Base-by-base conservation (phyloP, 1,140 invertebrate species). In the Agrypnia vestita region DNA sequence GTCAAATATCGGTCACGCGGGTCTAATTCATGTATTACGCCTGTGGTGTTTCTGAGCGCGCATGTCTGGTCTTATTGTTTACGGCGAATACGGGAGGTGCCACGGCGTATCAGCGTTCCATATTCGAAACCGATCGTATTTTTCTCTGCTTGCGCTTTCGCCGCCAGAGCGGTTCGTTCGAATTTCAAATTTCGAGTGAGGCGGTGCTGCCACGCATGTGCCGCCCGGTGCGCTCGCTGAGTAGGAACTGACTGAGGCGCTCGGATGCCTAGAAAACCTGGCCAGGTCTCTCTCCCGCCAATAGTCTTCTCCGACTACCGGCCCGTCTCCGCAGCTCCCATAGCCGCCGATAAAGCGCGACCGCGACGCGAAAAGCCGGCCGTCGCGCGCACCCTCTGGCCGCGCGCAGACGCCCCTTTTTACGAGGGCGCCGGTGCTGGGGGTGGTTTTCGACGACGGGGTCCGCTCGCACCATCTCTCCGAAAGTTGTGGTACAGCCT, bases 401-500 rank as follows among this genome's bases (percentile, higher is more conserved):
- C 7, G 6, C 11, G 11, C 12, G 10, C 0, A 43, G 13, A 13
- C 8, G 3, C 0, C 7, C 25, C 21, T 62, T 4, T 64, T 64
- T 15, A 13, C n/a, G 19, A 25, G 12, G 13, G 61, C 35, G 25
- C n/a, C 6, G 11, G n/a, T 64, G 13, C 25, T 64, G 15, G 13
- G 46, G 0, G 64, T 11, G 0, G 44, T 69, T 69, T 69, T 69
- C 4, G 8, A 49, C 3, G 35, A 19, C 6, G 10, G n/a, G n/a
- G 13, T 35, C 25, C 25, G 25, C 25, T 35, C 25, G 15, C n/a
- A 69, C 44, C 64, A 47, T 69, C 64, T 69, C 44, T 64, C 61
- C 44, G 64, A 69, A 69, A 69, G 64, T 69, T 47, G 64, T 69
- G 62, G 62, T n/a, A 11, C n/a, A 69, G 19, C 64, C 64, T 69